Evolutionary conservation across 2,888 invertebrate species (phyloP).

Genomic region (Melanophora roralis): DNA sequence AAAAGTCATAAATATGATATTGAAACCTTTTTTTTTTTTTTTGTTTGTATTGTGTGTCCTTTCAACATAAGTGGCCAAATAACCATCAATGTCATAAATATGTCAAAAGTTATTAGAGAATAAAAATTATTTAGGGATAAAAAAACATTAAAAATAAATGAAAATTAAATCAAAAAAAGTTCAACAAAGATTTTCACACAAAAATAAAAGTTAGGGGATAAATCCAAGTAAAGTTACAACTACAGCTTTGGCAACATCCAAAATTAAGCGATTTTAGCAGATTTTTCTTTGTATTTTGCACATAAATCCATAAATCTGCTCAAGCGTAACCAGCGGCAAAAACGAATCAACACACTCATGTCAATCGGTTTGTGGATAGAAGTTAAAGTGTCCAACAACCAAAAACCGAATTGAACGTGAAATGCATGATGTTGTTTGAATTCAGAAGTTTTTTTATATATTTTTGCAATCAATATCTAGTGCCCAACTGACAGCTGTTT

Average conservation of each 20-base stretch:
- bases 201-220: not conserved
- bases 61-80: conserved; percentile 27
- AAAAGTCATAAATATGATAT: conserved; percentile 10
- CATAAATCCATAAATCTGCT: conserved; percentile 6
- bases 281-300: conserved; percentile 27
- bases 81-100: conserved; percentile 38
- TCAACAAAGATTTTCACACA: conserved; percentile 30
- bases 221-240: not conserved
- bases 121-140: not conserved
- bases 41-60: conserved; percentile 4
- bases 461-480: not conserved
- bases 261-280: not conserved
- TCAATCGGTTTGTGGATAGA: not conserved
- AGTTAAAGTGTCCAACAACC: not conserved
- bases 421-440: not conserved
- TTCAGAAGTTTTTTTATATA: too few relatives aligned
- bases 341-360: not conserved
- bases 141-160: conserved; percentile 7
- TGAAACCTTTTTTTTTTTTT: not conserved
- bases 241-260: not conserved
- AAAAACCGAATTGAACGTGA: not conserved
- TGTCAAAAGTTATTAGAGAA: conserved; percentile 31
- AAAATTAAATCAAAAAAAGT: conserved; percentile 12
- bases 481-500: not conserved
- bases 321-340: conserved; percentile 22